A percentile compares a stretch with the other conserved stretches of the same genome.
Evolutionary conservation across 2,113 vertebrate species (phyloP).

Genomic region (Semnornis frantzii): DNA sequence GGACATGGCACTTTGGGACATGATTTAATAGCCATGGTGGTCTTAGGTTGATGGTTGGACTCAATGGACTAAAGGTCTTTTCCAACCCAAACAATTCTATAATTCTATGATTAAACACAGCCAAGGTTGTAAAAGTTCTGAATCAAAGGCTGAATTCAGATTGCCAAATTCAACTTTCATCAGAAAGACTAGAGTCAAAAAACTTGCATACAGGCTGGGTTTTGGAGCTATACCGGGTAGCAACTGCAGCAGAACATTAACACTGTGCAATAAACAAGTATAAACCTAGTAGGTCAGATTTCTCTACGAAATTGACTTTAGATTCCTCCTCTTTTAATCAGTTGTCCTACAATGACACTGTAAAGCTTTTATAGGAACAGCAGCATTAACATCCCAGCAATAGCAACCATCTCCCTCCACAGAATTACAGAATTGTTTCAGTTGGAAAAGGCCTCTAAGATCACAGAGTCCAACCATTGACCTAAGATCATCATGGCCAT

Average conservation of each 20-base stretch:
- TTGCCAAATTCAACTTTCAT: neutral
- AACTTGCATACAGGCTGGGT: neutral
- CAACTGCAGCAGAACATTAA: neutral
- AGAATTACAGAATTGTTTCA: too few relatives aligned
- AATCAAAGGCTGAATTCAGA: neutral
- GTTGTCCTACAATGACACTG: neutral
- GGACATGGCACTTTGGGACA: too few relatives aligned
- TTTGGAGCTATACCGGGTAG: neutral
- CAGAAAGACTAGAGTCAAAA: neutral
- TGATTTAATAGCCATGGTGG: too few relatives aligned
- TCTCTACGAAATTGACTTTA: neutral
- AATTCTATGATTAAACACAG: neutral
- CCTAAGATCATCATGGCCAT: too few relatives aligned
- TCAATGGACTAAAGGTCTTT: too few relatives aligned
- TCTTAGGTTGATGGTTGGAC: too few relatives aligned
- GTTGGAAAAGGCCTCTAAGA: too few relatives aligned
- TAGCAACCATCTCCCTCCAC: neutral
- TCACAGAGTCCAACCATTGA: too few relatives aligned
- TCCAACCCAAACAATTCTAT: too few relatives aligned
- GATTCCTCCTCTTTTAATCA: neutral
- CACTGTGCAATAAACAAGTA: neutral
- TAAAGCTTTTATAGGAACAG: neutral
- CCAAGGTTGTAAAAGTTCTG: neutral
- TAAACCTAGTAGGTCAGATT: neutral
- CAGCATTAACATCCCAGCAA: neutral